Evolutionary conservation across 1,140 invertebrate species (phyloP).

Genomic region (Trachymyrmex cornetzi): DNA sequence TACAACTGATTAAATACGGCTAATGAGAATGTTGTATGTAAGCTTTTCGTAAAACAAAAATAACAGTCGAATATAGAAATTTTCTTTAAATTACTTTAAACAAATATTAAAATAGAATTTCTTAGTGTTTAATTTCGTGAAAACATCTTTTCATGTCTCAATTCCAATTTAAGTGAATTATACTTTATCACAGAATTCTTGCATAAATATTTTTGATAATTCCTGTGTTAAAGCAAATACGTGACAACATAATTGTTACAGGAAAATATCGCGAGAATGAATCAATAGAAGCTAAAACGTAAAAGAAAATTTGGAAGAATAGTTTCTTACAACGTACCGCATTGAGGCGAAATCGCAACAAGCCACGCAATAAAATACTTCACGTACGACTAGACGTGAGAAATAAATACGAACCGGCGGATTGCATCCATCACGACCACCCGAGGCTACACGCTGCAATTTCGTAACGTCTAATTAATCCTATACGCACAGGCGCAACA

Average conservation of each 20-base stretch:
- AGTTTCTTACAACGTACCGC: background rate
- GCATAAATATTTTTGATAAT: background rate
- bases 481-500: slow-evolving; percentile 48
- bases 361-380: slow-evolving; percentile 27
- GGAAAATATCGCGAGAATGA: background rate
- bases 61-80: background rate
- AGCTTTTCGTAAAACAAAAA: slow-evolving; percentile 29
- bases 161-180: background rate
- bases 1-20: slow-evolving; percentile 15
- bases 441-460: slow-evolving; percentile 47
- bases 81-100: background rate
- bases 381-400: slow-evolving; percentile 31
- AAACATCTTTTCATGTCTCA: background rate
- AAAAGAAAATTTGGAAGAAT: background rate
- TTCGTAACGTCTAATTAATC: slow-evolving; percentile 64
- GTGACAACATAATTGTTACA: too few relatives aligned
- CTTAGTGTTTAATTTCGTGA: background rate
- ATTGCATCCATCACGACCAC: slow-evolving; percentile 46
- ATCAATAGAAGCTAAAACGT: background rate
- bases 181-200: background rate
- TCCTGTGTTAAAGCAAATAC: background rate
- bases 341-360: background rate
- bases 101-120: background rate
- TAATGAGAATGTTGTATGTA: slow-evolving; percentile 34
- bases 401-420: slow-evolving; percentile 45